Base-by-base conservation (phyloP, 2,888 invertebrate species). In the Notodromas monacha region DNA sequence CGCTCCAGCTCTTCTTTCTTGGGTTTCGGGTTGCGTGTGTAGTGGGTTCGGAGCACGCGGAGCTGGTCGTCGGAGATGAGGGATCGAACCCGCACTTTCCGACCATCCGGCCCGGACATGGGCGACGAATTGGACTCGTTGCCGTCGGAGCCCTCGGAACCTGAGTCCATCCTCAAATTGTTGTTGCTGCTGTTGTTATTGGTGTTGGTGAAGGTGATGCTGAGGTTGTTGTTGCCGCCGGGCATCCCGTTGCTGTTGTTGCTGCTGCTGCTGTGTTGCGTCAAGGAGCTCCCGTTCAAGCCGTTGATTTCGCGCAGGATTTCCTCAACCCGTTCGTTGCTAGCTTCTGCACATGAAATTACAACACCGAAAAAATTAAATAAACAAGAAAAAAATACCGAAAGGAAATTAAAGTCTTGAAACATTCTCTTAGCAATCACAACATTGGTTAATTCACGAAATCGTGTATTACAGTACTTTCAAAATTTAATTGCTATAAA, bases 51-150 rank as follows among this genome's bases (percentile, higher is more conserved):
- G 31, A 96, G 57, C 32, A 79, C 61, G 27, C 65, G 62, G 43
- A 86, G 64, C 47, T 92, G 89, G 44, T 81, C 79, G 43, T 89
- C 89, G 27, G 73, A 77, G 36, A 96, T 70, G 37, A 84, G 65
- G 4, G 86, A 86, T 34, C 92, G 61, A 2, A 84, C 81, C 39
- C 89, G 61, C 10, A 48, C 45, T 34, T 45, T 47, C 35, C 43
- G 43, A 14, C 37, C 40, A 21, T 41, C 40, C n/a, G n/a, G n/a
- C n/a, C n/a, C n/a, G n/a, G n/a, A n/a, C n/a, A n/a, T n/a, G n/a
- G n/a, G n/a, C n/a, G n/a, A n/a, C n/a, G n/a, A n/a, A n/a, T n/a
- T n/a, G n/a, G n/a, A n/a, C n/a, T n/a, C n/a, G 37, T 29, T 48
- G 45, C 14, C 47, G 10, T 38, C 37, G 31, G 33, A 30, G 21